Evolutionary conservation across 2,888 invertebrate genomes (phyloP).

Genomic region (Phrixothrix hirtus): DNA sequence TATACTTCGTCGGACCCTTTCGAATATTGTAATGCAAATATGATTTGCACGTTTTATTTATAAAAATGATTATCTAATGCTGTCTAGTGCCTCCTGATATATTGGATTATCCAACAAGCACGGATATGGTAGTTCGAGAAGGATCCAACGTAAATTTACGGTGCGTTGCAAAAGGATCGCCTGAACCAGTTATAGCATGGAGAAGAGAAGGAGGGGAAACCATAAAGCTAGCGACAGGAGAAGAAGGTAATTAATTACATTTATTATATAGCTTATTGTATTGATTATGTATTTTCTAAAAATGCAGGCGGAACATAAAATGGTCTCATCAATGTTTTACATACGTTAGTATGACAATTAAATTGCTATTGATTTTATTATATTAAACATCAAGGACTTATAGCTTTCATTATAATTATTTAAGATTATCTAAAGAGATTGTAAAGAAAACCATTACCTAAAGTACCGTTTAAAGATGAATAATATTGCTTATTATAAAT

Average conservation of each 20-base stretch:
- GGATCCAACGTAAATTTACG: slow-evolving; percentile 82
- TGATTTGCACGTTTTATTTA: slow-evolving; percentile 22
- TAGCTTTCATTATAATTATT: too few relatives aligned
- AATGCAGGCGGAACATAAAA: too few relatives aligned
- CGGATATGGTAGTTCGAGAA: slow-evolving; percentile 84
- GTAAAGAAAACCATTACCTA: too few relatives aligned
- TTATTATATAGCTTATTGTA: too few relatives aligned
- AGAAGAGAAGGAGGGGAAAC: slow-evolving; percentile 78
- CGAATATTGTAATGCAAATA: slow-evolving; percentile 31
- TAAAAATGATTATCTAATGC: slow-evolving; percentile 24
- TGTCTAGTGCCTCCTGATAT: slow-evolving; percentile 77
- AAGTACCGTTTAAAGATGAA: too few relatives aligned
- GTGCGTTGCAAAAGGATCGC: slow-evolving; percentile 87
- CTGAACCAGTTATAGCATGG: slow-evolving; percentile 86
- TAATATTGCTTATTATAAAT: too few relatives aligned
- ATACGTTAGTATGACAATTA: too few relatives aligned
- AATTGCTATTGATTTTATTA: too few relatives aligned
- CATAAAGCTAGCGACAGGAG: slow-evolving; percentile 70
- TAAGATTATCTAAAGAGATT: too few relatives aligned
- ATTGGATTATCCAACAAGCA: slow-evolving; percentile 77
- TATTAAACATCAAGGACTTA: too few relatives aligned
- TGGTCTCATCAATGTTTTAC: too few relatives aligned
- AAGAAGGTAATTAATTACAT: slow-evolving; percentile 62
- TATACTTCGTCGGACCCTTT: slow-evolving; percentile 35
- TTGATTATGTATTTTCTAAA: too few relatives aligned